Conservation (phyloP, 2,888 invertebrate genomes). For the Oegoconia quadripuncta region DNA sequence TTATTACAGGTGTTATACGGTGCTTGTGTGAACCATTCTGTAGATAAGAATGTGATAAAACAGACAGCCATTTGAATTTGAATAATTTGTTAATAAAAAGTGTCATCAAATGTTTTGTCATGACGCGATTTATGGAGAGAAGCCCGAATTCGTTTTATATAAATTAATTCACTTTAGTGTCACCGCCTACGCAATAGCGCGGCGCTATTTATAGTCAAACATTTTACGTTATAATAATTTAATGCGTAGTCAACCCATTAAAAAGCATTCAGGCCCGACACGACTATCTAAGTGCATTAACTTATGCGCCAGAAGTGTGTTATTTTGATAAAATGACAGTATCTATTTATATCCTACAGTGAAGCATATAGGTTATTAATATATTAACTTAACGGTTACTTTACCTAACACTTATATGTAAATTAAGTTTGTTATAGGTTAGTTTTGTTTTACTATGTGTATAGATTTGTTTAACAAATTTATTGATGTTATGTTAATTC, state of each 20-base stretch:
- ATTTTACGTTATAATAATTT: slow-evolving; percentile 39
- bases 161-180: slow-evolving; percentile 49
- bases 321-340: slow-evolving; percentile 40
- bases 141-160: slow-evolving; percentile 34
- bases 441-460: no score
- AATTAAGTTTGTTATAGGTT: no score
- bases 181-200: slow-evolving; percentile 35
- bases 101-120: slow-evolving; percentile 58
- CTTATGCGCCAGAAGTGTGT: slow-evolving; percentile 32
- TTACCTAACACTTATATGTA: no score
- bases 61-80: slow-evolving; percentile 16
- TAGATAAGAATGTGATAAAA: slow-evolving; percentile 10
- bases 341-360: no score
- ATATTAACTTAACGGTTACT: no score
- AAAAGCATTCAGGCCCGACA: slow-evolving; percentile 60
- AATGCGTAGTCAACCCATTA: slow-evolving; percentile 57
- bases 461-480: no score
- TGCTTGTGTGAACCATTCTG: not conserved
- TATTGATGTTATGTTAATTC: no score
- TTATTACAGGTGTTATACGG: not conserved
- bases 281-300: slow-evolving; percentile 47
- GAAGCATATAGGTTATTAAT: no score
- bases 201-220: slow-evolving; percentile 11
- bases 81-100: slow-evolving; percentile 44
- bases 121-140: slow-evolving; percentile 39